Percentiles rank a stretch among this genome's conserved stretches.
These are phyloP conservation scores for Calosoma granatense DNA, from an alignment of 1,140 invertebrate species.

Conservation along the genomic window DNA sequence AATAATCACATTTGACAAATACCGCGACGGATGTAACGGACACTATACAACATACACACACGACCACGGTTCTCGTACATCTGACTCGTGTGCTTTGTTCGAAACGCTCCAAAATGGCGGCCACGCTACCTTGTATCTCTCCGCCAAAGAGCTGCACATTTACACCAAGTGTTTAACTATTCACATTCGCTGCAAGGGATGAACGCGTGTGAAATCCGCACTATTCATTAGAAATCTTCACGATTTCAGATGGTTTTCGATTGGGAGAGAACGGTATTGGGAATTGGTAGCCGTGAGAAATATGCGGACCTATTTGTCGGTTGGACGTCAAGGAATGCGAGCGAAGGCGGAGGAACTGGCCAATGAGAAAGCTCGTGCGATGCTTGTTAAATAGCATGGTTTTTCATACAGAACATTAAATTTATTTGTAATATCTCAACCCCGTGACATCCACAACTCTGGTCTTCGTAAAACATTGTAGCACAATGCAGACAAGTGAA, in stretches of 20 bases:
- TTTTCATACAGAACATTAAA: not conserved
- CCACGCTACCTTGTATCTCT: slow-evolving; percentile 22
- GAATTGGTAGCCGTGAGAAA: slow-evolving; percentile 1
- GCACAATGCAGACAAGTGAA: too few relatives aligned
- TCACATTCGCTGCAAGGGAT: too few relatives aligned
- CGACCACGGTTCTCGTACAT: slow-evolving; percentile 21
- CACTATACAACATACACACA: slow-evolving; percentile 17
- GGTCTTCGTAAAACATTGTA: too few relatives aligned
- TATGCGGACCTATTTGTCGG: not conserved
- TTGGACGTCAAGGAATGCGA: slow-evolving; percentile 5
- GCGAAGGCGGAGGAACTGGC: slow-evolving; percentile 1
- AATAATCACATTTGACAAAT: slow-evolving; percentile 10
- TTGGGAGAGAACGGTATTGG: too few relatives aligned
- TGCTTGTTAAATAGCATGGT: slow-evolving; percentile 2
- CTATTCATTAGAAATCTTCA: too few relatives aligned
- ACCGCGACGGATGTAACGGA: too few relatives aligned
- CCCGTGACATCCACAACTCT: too few relatives aligned
- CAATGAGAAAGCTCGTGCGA: not conserved
- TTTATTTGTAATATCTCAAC: not conserved
- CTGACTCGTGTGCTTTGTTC: slow-evolving; percentile 22
- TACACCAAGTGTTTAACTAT: not conserved
- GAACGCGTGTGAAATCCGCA: too few relatives aligned
- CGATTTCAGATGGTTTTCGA: too few relatives aligned
- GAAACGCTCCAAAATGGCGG: slow-evolving; percentile 23
- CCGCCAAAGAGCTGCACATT: slow-evolving; percentile 15